These are phyloP conservation scores for Eublepharis macularius DNA, from an alignment of 2,113 vertebrate genomes.

Conservation along the genomic window DNA sequence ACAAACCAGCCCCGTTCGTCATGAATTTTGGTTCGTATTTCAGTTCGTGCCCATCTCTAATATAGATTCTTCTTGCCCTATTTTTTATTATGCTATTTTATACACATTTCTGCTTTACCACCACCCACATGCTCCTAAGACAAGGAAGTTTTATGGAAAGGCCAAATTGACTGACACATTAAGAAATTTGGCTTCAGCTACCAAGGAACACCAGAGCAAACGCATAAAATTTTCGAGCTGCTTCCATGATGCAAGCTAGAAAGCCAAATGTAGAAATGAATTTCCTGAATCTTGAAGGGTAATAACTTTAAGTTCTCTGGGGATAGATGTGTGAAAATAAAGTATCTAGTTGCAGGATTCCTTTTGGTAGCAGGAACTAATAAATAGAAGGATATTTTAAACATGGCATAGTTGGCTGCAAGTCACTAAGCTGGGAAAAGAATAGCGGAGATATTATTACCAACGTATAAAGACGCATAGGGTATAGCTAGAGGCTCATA, in stretches of 20 bases:
- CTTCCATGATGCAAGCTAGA: conserved; percentile 2
- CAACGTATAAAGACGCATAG: background rate
- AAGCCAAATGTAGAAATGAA: conserved; percentile 54
- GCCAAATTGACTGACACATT: background rate
- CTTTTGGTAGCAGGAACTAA: conserved; percentile 40
- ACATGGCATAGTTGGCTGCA: conserved; percentile 25
- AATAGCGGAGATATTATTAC: background rate
- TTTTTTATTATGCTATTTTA: background rate
- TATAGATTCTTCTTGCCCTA: background rate
- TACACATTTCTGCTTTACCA: background rate
- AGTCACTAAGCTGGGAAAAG: background rate
- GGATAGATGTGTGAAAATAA: conserved; percentile 53
- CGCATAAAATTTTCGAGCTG: conserved; percentile 8
- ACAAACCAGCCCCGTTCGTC: no score
- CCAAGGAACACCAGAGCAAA: conserved; percentile 18
- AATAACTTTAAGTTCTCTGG: conserved; percentile 43
- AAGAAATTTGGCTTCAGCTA: background rate
- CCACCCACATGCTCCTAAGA: background rate
- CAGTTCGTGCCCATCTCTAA: no score
- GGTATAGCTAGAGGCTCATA: background rate
- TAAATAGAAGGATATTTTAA: conserved; percentile 24
- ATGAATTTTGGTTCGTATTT: no score
- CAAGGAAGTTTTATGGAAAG: background rate
- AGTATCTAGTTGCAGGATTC: conserved; percentile 47
- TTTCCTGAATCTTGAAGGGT: conserved; percentile 59